Conservation (phyloP, 2,113 vertebrate species). For the Varanus salvator region DNA sequence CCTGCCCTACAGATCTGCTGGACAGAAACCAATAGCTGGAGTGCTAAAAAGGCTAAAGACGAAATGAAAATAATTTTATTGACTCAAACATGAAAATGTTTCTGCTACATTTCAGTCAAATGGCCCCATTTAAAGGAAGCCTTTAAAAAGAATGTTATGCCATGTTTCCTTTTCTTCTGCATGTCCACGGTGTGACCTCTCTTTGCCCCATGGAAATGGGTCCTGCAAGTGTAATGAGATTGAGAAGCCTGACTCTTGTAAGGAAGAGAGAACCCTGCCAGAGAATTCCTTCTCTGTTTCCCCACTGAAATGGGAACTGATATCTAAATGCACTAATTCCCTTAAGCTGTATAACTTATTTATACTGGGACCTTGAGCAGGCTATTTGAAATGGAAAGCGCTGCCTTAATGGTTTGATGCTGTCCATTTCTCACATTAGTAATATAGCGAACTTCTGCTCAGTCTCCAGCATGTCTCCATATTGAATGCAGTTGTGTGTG, state of each 20-base stretch:
- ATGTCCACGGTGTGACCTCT: not conserved
- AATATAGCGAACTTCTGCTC: slow-evolving; percentile 23
- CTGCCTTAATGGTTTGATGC: slow-evolving; percentile 44
- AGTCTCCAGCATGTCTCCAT: slow-evolving; percentile 48
- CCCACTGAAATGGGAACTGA: not conserved
- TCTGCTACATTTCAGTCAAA: not conserved
- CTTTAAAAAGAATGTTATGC: not conserved
- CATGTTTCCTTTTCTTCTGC: not conserved
- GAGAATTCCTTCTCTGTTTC: not conserved
- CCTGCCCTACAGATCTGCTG: not conserved
- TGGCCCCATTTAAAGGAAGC: not conserved
- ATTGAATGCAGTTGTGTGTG: slow-evolving; percentile 28
- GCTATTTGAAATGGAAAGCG: slow-evolving; percentile 24
- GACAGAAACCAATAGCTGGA: not conserved
- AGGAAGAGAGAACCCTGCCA: not conserved
- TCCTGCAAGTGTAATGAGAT: slow-evolving; percentile 3
- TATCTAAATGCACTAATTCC: slow-evolving; percentile 15
- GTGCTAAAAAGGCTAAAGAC: not conserved
- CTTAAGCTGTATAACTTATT: slow-evolving; percentile 12
- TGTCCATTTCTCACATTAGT: slow-evolving; percentile 44
- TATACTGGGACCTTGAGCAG: slow-evolving; percentile 50
- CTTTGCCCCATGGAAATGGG: not conserved
- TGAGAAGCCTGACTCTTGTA: not conserved
- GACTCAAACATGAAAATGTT: not conserved
- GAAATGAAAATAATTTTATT: not conserved